These are phyloP conservation scores for Sitta europaea DNA, from an alignment of 2,113 vertebrate genomes.

Conservation along the genomic window DNA sequence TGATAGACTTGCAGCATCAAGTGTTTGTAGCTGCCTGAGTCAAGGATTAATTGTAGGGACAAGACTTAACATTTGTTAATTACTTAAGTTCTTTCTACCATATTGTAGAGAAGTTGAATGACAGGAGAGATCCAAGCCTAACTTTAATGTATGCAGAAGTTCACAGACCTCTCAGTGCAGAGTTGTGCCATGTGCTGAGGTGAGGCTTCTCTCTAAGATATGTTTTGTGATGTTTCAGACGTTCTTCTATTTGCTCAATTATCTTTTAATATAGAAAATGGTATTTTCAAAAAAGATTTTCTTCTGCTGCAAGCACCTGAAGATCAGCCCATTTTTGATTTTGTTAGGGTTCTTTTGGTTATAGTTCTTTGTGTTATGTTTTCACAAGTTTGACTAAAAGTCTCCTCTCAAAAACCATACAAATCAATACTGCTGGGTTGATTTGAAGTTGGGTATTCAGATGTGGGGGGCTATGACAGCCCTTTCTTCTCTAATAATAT, in stretches of 20 bases:
- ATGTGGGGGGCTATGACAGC: neutral
- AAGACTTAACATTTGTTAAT: neutral
- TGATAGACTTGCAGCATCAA: neutral
- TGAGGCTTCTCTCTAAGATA: neutral
- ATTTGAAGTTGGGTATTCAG: neutral
- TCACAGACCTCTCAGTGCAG: neutral
- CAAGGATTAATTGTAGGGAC: neutral
- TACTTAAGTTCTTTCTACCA: neutral
- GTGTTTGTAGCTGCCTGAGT: neutral
- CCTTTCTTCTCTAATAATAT: neutral
- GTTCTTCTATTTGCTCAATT: neutral
- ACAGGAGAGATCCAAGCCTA: neutral
- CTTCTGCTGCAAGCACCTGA: neutral
- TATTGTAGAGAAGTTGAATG: neutral
- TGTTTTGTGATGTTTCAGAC: neutral
- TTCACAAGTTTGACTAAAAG: neutral
- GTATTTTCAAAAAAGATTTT: neutral
- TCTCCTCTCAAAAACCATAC: neutral
- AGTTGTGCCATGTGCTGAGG: neutral
- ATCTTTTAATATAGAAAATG: neutral
- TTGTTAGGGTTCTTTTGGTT: neutral
- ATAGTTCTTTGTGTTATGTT: neutral
- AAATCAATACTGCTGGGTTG: neutral
- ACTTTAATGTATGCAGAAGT: neutral
- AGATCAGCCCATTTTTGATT: neutral